Conservation (phyloP, 92 coral and sea anemone species). For the Blastomussa wellsi region DNA sequence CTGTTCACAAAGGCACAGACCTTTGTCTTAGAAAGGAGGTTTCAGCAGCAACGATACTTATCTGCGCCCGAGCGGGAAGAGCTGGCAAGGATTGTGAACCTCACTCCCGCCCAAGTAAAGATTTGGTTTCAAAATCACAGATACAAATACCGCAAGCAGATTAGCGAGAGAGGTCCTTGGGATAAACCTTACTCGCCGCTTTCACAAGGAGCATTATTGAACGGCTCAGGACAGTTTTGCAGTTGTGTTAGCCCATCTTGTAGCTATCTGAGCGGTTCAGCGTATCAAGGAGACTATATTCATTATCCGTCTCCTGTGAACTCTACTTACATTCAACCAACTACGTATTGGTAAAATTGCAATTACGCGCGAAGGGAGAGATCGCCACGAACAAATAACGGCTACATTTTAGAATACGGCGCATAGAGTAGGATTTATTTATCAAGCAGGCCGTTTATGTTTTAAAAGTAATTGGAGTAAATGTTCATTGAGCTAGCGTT, state of each 20-base stretch:
- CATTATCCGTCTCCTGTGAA: constrained; percentile 74
- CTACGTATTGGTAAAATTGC: constrained; percentile 68
- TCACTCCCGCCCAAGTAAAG: constrained; percentile 98
- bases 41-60: constrained; percentile 92
- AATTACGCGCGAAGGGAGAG: neutral
- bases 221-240: constrained; percentile 82
- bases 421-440: constrained; percentile 25
- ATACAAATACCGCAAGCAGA: constrained; percentile 94
- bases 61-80: constrained; percentile 99
- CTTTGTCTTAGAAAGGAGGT: constrained; percentile 91
- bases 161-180: constrained; percentile 96
- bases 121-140: constrained; percentile 99
- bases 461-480: constrained; percentile 39
- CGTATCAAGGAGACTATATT: constrained; percentile 75
- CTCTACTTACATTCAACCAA: constrained; percentile 75
- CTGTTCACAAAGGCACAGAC: constrained; percentile 99
- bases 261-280: constrained; percentile 73
- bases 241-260: constrained; percentile 81
- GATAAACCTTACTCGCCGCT: constrained; percentile 78
- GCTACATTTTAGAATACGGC: constrained; percentile 1
- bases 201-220: constrained; percentile 68
- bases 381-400: neutral
- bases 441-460: constrained; percentile 25
- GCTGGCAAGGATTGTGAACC: constrained; percentile 88
- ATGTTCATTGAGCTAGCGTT: constrained; percentile 26